Percentiles rank a stretch among this genome's conserved stretches.
These are phyloP conservation scores for Tetrao urogallus DNA, from an alignment of 2,113 vertebrate genomes.

Conservation along the genomic window DNA sequence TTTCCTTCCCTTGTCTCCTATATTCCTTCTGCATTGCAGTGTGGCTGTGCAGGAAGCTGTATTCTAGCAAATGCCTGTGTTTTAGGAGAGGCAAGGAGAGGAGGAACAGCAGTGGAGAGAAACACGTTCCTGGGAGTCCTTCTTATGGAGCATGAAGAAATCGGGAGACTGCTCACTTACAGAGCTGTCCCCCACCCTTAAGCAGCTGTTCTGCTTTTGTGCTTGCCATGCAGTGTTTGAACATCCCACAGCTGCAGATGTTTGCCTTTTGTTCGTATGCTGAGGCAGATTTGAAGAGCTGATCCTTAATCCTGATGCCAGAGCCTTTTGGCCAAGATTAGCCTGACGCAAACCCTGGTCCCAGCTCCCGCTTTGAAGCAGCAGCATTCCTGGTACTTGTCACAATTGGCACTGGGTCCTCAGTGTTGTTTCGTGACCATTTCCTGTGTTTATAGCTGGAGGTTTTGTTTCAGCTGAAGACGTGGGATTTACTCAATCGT, in stretches of 20 bases:
- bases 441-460: slow-evolving; percentile 29
- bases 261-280: background rate
- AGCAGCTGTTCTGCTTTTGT: slow-evolving; percentile 46
- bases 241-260: slow-evolving; percentile 1
- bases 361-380: background rate
- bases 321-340: background rate
- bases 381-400: background rate
- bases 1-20: background rate
- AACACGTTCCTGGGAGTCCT: background rate
- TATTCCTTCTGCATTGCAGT: background rate
- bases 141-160: background rate
- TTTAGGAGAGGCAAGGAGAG: background rate
- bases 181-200: slow-evolving; percentile 20
- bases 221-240: background rate
- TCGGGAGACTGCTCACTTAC: background rate
- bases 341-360: background rate
- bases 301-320: background rate
- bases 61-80: background rate
- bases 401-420: background rate
- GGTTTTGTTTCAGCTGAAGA: background rate
- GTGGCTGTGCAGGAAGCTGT: background rate
- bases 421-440: background rate
- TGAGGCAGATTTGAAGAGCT: background rate
- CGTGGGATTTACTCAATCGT: background rate
- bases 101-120: background rate